These are phyloP conservation scores for Priocnemis perturbator DNA, from an alignment of 2,888 invertebrate genomes.

Conservation along the genomic window DNA sequence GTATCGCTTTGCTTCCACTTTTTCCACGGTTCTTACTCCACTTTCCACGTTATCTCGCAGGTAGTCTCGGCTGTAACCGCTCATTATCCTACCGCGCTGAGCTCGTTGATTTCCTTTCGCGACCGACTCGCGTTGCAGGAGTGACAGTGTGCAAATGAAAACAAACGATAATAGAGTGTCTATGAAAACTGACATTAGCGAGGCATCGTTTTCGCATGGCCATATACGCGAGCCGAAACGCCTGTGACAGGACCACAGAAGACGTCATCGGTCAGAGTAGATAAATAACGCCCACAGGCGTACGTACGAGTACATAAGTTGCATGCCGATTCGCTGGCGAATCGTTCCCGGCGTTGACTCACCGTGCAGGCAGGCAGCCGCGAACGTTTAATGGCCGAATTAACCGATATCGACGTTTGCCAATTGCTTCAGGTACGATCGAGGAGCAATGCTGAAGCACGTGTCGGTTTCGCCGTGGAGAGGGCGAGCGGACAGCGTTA, in stretches of 20 bases:
- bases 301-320: too few species aligned
- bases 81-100: too few species aligned
- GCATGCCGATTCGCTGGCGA: too few species aligned
- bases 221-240: too few species aligned
- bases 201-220: too few species aligned
- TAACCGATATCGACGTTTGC: not conserved
- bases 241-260: too few species aligned
- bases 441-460: conserved; percentile 87
- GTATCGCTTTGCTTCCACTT: conserved; percentile 12
- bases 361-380: too few species aligned
- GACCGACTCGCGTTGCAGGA: not conserved
- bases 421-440: conserved; percentile 37
- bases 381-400: not conserved
- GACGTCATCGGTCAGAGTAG: too few species aligned
- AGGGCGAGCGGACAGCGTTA: conserved; percentile 89
- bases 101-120: not conserved
- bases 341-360: too few species aligned
- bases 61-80: too few species aligned
- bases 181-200: not conserved
- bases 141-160: not conserved
- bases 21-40: conserved; percentile 10
- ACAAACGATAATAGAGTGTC: not conserved
- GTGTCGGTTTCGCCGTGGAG: conserved; percentile 92
- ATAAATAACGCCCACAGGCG: too few species aligned
- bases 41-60: conserved; percentile 28